phyloP scores from a whole-genome alignment of 2,888 invertebrate species.

The Agrotis puta region DNA sequence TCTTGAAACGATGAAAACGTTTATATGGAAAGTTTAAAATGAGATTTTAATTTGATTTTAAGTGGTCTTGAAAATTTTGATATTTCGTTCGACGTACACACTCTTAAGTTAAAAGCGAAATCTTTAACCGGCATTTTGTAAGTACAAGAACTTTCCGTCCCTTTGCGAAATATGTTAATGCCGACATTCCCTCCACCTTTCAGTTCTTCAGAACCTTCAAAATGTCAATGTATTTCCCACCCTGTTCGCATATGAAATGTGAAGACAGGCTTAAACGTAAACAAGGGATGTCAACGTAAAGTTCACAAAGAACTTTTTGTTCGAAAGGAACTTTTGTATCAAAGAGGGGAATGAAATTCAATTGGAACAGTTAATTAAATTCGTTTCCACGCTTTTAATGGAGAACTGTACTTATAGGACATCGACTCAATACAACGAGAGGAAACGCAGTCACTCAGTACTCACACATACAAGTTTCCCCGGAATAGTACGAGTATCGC shows the following conservation, averaged over 20 bases:
- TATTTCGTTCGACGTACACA: too few relatives aligned
- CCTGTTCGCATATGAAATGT: constrained; percentile 13
- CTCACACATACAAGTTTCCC: neutral
- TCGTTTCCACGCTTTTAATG: constrained; percentile 32
- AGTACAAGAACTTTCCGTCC: neutral
- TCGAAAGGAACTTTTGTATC: constrained; percentile 23
- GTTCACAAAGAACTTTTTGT: constrained; percentile 37
- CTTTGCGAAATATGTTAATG: constrained; percentile 10
- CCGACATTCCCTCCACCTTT: constrained; percentile 11
- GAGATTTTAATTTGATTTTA: too few relatives aligned
- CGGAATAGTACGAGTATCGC: too few relatives aligned
- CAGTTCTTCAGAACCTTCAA: constrained; percentile 14
- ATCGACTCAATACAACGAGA: neutral
- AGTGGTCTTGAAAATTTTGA: too few relatives aligned
- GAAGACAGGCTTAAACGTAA: constrained; percentile 26
- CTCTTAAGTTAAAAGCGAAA: neutral
- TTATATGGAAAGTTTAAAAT: too few relatives aligned
- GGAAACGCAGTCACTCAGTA: neutral
- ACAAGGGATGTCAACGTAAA: constrained; percentile 41
- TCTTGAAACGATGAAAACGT: too few relatives aligned
- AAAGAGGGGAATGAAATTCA: constrained; percentile 55
- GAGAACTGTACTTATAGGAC: neutral
- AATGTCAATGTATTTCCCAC: neutral
- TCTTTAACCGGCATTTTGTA: constrained; percentile 6
- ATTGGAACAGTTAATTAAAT: constrained; percentile 64